Base-by-base conservation (phyloP, 2,888 invertebrate species). In the Orchesellides sinensis region DNA sequence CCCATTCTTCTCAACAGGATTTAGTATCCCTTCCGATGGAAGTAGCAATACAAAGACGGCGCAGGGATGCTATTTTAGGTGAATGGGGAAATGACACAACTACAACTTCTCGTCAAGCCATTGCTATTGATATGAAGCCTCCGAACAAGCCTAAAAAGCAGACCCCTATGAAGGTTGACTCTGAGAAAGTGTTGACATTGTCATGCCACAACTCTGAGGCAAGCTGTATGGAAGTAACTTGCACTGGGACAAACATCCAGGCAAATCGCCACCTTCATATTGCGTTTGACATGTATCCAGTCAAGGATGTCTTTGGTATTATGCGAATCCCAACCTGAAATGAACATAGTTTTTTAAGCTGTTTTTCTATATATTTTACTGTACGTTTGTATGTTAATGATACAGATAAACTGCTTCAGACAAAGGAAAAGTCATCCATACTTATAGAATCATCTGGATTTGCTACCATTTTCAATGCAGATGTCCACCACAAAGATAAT, bases 251-350 rank as follows among this genome's bases (percentile, higher is more conserved):
- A 4, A 68, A 77, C 14, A n/a, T 77, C 3, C 40, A 56, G 40
- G 56, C 59, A 1, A 45, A 77, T 17, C 66, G 6, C 1, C 56
- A 14, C 12, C 3, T 35, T 29, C 59, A 66, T 14, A 66, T 83
- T 25, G 1, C 59, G 1, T 78, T 83, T 66, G 73, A 72, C 12
- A 12, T 83, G 23, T 73, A 56, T 35, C 45, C 73, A 0, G 52
- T 73, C 2, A 59, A 72, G 45, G 66, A 49, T 12, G 8, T 10
- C 4, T 61, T 75, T 25, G 83, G 77, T 77, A 82, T 17, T 5
- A n/a, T 29, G n/a, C n/a, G n/a, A n/a, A n/a, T n/a, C n/a, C n/a
- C n/a, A n/a, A n/a, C n/a, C n/a, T n/a, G n/a, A n/a, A n/a, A n/a
- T n/a, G n/a, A n/a, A n/a, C n/a, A n/a, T n/a, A n/a, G n/a, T n/a